Evolutionary conservation across 2,113 vertebrate genomes (phyloP).

Genomic region (Cebidichthys violaceus): DNA sequence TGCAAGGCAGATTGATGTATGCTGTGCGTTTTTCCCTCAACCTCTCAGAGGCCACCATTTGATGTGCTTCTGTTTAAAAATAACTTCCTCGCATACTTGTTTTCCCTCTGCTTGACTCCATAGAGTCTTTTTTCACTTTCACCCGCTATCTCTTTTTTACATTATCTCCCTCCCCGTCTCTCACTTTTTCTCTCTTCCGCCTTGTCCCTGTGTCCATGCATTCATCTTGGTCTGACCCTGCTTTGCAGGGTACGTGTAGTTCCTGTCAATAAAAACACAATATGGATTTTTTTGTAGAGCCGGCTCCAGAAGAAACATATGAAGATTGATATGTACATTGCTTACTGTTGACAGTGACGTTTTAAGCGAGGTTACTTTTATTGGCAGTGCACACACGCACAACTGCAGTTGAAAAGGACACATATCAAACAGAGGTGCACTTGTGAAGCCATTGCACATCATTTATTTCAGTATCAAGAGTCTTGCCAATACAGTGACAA

Average conservation of each 20-base stretch:
- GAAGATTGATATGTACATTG: constrained; percentile 72
- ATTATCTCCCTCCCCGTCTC: background rate
- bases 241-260: constrained; percentile 45
- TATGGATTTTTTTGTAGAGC: constrained; percentile 66
- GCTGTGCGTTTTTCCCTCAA: background rate
- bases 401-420: constrained; percentile 35
- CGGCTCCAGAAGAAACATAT: constrained; percentile 34
- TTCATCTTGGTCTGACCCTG: constrained; percentile 69
- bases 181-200: constrained; percentile 20
- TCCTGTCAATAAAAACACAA: constrained; percentile 68
- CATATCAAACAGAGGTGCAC: constrained; percentile 25
- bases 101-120: constrained; percentile 13
- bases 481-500: constrained; percentile 29
- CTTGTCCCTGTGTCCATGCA: constrained; percentile 15
- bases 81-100: constrained; percentile 26
- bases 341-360: constrained; percentile 58
- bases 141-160: background rate
- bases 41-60: constrained; percentile 25
- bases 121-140: background rate
- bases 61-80: constrained; percentile 44
- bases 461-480: constrained; percentile 49
- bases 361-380: constrained; percentile 65
- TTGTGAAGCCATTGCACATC: constrained; percentile 15
- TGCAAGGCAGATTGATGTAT: constrained; percentile 19
- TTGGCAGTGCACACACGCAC: background rate